Evolutionary conservation across 1,140 invertebrate species (phyloP), one percentile per base, ranked within the genome.

Genomic region (Drosophila dunni): DNA sequence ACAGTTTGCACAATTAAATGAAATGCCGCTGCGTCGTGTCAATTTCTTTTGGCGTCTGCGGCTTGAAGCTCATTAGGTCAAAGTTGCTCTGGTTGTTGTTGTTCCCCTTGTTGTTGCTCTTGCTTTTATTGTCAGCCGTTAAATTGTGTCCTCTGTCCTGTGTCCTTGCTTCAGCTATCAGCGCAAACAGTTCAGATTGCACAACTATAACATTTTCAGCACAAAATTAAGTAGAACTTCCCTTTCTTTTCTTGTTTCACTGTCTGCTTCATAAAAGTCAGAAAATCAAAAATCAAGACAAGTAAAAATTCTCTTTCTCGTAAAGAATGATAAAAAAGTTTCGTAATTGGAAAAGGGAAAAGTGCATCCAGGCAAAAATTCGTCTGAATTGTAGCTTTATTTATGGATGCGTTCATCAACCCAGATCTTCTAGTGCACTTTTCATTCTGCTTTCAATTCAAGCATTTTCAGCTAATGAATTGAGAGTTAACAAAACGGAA

Each of bases 281-380:
- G 15, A 58, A 57, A 13, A 57, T 57, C 40, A 44, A 56, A 56
- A 56, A 24, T 56, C 34, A 40, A 10, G 33, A 53, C n/a, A 36
- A 50, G 33, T 1, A 34, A 7, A 53, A 54, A 38, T 10, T 42
- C 11, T 42, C 8, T 38, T 38, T 38, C 8, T 17, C 40, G 29
- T 33, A 15, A 9, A 9, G 33, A n/a, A 54, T 20, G 58, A 54
- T 54, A 42, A n/a, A 42, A 71, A 83, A 83, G 48, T 83, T 83
- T 79, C 81, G 62, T 83, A 83, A 84, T 76, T 83, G 72, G 66
- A 62, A 75, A 68, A 79, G 62, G 71, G 48, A 82, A 82, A 76
- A 83, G 80, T 68, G 75, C 67, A 79, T 20, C 62, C 15, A 6
- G n/a, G 71, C 70, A 34, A 10, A 57, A 78, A 58, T 66, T 51